Percentiles rank a stretch among this genome's conserved stretches.
These are phyloP conservation scores for Gulo gulo DNA, from an alignment of 2,113 vertebrate genomes.

Conservation along the genomic window DNA sequence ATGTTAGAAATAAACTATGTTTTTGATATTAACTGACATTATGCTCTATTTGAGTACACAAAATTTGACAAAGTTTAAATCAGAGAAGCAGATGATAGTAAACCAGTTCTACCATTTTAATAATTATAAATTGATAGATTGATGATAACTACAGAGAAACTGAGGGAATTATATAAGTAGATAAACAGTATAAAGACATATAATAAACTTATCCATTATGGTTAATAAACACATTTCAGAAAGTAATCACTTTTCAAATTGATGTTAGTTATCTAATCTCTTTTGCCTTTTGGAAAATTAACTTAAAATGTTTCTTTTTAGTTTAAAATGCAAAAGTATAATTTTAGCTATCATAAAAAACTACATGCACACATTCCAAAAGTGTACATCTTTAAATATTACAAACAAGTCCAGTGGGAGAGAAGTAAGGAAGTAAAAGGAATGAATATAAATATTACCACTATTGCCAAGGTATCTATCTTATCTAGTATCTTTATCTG, in stretches of 20 bases:
- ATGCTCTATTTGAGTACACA: not conserved
- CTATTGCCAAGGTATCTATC: not conserved
- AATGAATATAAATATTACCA: not conserved
- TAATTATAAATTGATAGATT: not conserved
- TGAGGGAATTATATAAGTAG: not conserved
- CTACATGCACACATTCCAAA: not conserved
- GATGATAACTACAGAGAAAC: not conserved
- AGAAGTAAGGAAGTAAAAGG: not conserved
- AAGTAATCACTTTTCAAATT: not conserved
- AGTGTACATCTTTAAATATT: not conserved
- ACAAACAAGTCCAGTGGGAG: not conserved
- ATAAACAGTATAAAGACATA: not conserved
- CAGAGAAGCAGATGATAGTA: not conserved
- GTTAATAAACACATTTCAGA: not conserved
- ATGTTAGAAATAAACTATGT: slow-evolving; percentile 22
- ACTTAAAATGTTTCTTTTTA: not conserved
- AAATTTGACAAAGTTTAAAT: not conserved
- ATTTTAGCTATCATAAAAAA: not conserved
- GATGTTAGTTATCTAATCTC: not conserved
- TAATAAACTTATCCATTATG: not conserved
- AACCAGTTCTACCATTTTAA: not conserved
- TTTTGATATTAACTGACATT: slow-evolving; percentile 48
- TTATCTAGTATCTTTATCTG: not conserved
- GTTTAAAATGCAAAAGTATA: not conserved
- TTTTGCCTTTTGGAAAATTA: not conserved